Evolutionary conservation across 1,140 invertebrate genomes (phyloP).

Genomic region (Papilio aristodemus): DNA sequence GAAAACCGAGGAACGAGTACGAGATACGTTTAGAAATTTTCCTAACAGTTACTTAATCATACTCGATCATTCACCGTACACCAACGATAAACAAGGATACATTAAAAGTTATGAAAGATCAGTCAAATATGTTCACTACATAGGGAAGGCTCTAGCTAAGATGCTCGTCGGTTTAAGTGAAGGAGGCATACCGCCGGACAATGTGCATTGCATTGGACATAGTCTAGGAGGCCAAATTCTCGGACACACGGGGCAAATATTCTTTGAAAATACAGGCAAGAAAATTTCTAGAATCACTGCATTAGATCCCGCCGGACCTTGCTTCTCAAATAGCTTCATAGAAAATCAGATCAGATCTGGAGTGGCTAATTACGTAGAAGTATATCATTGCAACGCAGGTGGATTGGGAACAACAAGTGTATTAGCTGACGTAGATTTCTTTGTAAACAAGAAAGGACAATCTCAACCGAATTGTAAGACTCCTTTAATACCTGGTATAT

Average conservation of each 20-base stretch:
- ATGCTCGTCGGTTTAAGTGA: slow-evolving; percentile 52
- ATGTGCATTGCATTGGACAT: slow-evolving; percentile 72
- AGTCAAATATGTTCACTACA: slow-evolving; percentile 67
- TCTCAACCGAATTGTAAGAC: slow-evolving; percentile 78
- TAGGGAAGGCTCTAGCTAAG: slow-evolving; percentile 63
- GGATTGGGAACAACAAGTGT: slow-evolving; percentile 84
- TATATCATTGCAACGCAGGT: slow-evolving; percentile 89
- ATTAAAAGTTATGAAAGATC: slow-evolving; percentile 71
- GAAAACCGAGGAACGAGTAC: slow-evolving; percentile 58
- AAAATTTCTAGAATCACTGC: slow-evolving; percentile 82
- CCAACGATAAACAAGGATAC: slow-evolving; percentile 61
- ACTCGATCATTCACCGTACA: slow-evolving; percentile 67
- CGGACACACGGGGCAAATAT: slow-evolving; percentile 78
- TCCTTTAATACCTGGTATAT: slow-evolving; percentile 74
- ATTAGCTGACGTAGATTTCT: slow-evolving; percentile 88
- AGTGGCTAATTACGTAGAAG: slow-evolving; percentile 85
- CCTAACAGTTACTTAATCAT: slow-evolving; percentile 69
- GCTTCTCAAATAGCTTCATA: slow-evolving; percentile 81
- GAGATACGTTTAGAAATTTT: slow-evolving; percentile 60
- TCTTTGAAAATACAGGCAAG: slow-evolving; percentile 59
- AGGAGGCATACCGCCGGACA: slow-evolving; percentile 60
- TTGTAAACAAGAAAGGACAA: slow-evolving; percentile 87
- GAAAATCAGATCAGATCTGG: slow-evolving; percentile 81
- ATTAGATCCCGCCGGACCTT: slow-evolving; percentile 87
- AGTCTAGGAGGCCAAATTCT: slow-evolving; percentile 81